A percentile compares a stretch with the other conserved stretches of the same genome.
Conservation (phyloP, 2,797 vertebrate genomes). For the Anguilla megastoma region DNA sequence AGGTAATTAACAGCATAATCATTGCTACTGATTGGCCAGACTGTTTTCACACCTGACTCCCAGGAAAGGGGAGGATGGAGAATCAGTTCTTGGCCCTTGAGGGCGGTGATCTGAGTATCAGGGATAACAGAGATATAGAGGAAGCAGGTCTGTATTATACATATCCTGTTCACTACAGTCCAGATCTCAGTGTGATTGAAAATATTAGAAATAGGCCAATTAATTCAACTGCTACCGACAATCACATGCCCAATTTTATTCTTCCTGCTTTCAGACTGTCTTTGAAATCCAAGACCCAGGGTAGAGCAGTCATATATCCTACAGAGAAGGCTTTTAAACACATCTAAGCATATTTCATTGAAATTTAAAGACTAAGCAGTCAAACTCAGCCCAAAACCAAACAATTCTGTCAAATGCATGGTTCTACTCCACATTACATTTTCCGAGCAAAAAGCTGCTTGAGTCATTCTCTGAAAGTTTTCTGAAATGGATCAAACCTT, state of each 20-base stretch:
- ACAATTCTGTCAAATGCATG: neutral
- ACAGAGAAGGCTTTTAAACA: neutral
- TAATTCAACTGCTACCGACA: neutral
- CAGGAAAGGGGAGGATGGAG: too few relatives aligned
- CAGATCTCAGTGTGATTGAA: neutral
- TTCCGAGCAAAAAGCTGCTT: slow-evolving; percentile 43
- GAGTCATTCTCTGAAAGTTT: slow-evolving; percentile 45
- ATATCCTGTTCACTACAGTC: neutral
- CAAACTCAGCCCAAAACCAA: neutral
- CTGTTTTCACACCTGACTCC: too few relatives aligned
- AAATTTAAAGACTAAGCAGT: neutral
- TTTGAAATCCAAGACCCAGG: neutral
- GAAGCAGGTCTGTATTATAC: neutral
- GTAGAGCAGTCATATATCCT: neutral
- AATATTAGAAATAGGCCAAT: neutral
- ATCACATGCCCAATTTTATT: neutral
- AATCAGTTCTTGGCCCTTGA: too few relatives aligned
- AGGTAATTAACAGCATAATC: too few relatives aligned
- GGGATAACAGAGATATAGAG: too few relatives aligned
- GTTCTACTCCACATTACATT: neutral
- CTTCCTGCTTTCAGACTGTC: neutral
- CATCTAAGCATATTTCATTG: neutral
- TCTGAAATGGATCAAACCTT: neutral
- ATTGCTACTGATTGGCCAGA: too few relatives aligned
- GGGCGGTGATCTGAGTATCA: too few relatives aligned